Evolutionary conservation across 2,888 invertebrate genomes (phyloP).

Genomic region (Endotricha flammealis): DNA sequence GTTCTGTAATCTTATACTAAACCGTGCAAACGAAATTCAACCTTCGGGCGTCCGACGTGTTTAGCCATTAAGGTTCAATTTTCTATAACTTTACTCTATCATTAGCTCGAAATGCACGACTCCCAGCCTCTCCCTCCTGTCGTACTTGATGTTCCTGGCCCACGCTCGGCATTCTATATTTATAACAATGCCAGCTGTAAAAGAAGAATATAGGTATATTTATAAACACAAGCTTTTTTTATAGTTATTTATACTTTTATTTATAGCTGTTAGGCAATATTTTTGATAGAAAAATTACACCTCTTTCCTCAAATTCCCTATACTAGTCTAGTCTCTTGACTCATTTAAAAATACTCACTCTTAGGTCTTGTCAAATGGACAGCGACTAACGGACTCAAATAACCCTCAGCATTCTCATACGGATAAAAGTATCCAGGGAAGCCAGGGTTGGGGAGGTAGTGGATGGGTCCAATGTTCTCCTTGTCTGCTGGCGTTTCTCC

Average conservation of each 20-base stretch:
- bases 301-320: no score
- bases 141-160: constrained; percentile 90
- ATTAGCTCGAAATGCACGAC: constrained; percentile 80
- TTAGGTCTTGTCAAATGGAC: constrained; percentile 88
- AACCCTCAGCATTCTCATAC: constrained; percentile 90
- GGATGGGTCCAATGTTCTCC: constrained; percentile 92
- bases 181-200: constrained; percentile 77
- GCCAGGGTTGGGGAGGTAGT: constrained; percentile 87
- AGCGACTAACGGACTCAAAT: constrained; percentile 92
- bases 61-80: no score
- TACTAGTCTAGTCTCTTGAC: no score
- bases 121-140: constrained; percentile 80
- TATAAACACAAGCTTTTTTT: constrained; percentile 1
- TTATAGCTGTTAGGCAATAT: no score
- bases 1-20: no score
- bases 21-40: no score
- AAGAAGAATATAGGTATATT: constrained; percentile 6
- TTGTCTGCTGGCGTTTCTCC: constrained; percentile 95
- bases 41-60: no score
- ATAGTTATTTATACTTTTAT: no score
- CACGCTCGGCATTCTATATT: constrained; percentile 93
- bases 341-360: constrained; percentile 83
- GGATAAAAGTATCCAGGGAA: constrained; percentile 95
- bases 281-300: no score
- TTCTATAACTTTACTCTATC: no score